Conservation (phyloP, 1,140 invertebrate species). For the Scaptomyza graminum region DNA sequence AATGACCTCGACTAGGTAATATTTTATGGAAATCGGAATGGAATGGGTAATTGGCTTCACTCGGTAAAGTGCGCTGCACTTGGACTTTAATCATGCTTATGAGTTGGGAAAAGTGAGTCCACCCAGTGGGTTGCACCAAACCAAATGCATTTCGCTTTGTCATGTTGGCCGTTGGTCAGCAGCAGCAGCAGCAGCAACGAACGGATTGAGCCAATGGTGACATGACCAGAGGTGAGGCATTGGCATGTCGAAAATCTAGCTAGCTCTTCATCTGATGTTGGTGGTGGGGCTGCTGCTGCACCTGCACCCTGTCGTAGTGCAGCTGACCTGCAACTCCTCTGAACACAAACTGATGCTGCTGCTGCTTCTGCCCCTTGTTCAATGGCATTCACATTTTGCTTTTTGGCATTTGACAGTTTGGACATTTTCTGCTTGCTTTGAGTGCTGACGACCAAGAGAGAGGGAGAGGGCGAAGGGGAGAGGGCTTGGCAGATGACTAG, state of each 20-base stretch:
- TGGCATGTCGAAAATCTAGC: constrained; percentile 32
- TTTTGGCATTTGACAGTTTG: constrained; percentile 82
- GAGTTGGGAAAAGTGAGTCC: constrained; percentile 6
- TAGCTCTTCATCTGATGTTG: not conserved
- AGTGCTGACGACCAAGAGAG: constrained; percentile 33
- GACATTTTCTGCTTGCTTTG: constrained; percentile 71
- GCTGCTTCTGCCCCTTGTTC: not conserved
- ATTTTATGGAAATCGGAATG: constrained; percentile 36
- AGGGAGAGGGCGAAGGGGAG: not conserved
- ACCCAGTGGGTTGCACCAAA: not conserved
- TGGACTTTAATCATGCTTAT: constrained; percentile 63
- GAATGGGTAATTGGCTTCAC: constrained; percentile 32
- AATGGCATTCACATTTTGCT: constrained; percentile 71
- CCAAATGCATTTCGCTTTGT: constrained; percentile 67
- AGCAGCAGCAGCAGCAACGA: constrained; percentile 7
- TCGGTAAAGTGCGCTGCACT: constrained; percentile 31
- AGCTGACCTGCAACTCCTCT: constrained; percentile 9
- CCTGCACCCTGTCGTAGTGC: not conserved
- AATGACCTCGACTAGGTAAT: constrained; percentile 39
- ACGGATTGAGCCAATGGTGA: constrained; percentile 40
- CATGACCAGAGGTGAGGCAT: constrained; percentile 47
- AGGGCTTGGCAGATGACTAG: not conserved
- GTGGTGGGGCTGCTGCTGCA: constrained; percentile 4
- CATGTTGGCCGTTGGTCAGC: constrained; percentile 51
- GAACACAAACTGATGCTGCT: constrained; percentile 8